Evolutionary conservation across 2,888 invertebrate genomes (phyloP).

Genomic region (Drosophila setosimentum): DNA sequence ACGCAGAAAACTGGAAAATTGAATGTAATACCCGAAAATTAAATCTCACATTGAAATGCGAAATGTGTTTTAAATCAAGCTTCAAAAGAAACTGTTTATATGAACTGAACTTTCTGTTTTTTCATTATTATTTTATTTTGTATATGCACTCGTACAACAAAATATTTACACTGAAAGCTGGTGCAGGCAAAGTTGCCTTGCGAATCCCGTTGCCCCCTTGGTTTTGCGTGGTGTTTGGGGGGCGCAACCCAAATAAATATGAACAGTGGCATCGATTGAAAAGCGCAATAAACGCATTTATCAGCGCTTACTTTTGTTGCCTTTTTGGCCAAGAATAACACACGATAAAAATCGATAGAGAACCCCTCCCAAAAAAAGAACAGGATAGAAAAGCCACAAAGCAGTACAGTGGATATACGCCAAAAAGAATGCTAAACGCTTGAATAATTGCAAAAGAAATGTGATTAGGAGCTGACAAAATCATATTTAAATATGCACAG

Average conservation of each 20-base stretch:
- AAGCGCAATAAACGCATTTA: slow-evolving; percentile 77
- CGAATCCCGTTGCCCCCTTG: not conserved
- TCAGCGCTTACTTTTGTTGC: slow-evolving; percentile 52
- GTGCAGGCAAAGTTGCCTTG: slow-evolving; percentile 17
- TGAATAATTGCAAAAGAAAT: not conserved
- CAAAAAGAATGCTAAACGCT: not conserved
- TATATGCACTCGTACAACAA: slow-evolving; percentile 3
- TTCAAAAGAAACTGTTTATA: not conserved
- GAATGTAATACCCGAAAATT: not conserved
- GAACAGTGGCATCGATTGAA: slow-evolving; percentile 55
- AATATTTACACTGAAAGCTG: slow-evolving; percentile 8
- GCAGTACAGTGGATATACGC: not conserved
- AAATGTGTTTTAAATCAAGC: not conserved
- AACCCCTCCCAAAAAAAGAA: not conserved
- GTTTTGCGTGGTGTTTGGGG: not conserved
- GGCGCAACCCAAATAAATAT: slow-evolving; percentile 47
- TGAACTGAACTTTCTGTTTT: not conserved
- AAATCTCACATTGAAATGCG: not conserved
- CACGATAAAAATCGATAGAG: slow-evolving; percentile 28
- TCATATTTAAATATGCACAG: not conserved
- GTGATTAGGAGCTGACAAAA: not conserved
- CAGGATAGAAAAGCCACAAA: not conserved
- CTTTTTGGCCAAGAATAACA: slow-evolving; percentile 45
- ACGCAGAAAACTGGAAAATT: not conserved
- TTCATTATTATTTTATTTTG: not conserved